phyloP scores from a whole-genome alignment of 2,113 vertebrate species.

The Vireo altiloquus region DNA sequence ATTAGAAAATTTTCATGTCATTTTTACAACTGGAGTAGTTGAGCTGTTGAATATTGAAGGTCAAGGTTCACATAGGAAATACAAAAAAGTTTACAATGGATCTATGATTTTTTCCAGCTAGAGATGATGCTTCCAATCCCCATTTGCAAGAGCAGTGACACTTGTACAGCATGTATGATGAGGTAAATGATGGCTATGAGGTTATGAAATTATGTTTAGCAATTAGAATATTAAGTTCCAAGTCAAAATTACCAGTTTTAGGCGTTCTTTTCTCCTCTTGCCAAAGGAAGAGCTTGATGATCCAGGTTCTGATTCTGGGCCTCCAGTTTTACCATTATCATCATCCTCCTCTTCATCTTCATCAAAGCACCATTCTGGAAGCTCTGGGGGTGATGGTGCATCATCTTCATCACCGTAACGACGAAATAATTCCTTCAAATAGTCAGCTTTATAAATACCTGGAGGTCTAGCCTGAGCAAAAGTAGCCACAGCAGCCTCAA shows the following conservation, averaged over 20 bases:
- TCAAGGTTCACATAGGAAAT: not conserved
- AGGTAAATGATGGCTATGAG: not conserved
- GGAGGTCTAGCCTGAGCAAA: slow-evolving; percentile 91
- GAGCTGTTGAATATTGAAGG: not conserved
- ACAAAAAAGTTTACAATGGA: not conserved
- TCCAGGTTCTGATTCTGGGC: slow-evolving; percentile 88
- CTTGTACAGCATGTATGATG: fast-evolving
- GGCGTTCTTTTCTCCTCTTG: slow-evolving; percentile 91
- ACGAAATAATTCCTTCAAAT: slow-evolving; percentile 95
- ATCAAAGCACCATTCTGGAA: slow-evolving; percentile 97
- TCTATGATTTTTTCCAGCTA: not conserved
- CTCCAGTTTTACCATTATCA: slow-evolving; percentile 69
- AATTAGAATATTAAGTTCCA: not conserved
- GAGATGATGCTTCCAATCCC: not conserved
- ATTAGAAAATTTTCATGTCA: not conserved
- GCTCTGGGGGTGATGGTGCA: slow-evolving; percentile 83
- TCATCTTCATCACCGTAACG: slow-evolving; percentile 94
- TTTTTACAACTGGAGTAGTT: not conserved
- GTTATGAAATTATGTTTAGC: not conserved
- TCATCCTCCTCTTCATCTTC: slow-evolving; percentile 87
- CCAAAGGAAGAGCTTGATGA: slow-evolving; percentile 84
- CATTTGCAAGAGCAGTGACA: not conserved
- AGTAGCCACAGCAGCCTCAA: slow-evolving; percentile 92
- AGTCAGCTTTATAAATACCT: slow-evolving; percentile 98
- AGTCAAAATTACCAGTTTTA: slow-evolving; percentile 86